These are phyloP conservation scores for Clepsis dumicolana DNA, from an alignment of 2,888 invertebrate genomes.

Conservation along the genomic window DNA sequence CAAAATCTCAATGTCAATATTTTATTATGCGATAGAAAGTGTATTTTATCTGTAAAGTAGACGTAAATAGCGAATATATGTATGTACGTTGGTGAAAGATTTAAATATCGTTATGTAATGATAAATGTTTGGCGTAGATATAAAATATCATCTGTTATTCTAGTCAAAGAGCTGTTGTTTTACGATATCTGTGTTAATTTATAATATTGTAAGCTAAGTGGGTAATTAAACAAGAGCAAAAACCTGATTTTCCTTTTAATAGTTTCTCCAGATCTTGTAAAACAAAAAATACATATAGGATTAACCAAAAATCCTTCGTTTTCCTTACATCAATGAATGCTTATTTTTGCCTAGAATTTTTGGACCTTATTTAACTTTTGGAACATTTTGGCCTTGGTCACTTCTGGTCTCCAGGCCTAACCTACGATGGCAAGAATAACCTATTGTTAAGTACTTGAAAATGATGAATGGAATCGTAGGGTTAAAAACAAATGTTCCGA, in stretches of 20 bases:
- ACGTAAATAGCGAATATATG: conserved; percentile 26
- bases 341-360: no score
- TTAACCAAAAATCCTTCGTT: no score
- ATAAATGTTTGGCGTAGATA: conserved; percentile 72
- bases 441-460: no score
- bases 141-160: conserved; percentile 76
- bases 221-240: conserved; percentile 53
- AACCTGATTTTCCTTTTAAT: conserved; percentile 17
- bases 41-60: conserved; percentile 36
- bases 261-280: background rate
- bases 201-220: conserved; percentile 49
- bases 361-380: no score
- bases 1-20: conserved; percentile 34
- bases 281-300: background rate
- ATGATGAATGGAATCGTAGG: no score
- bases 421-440: no score
- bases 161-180: conserved; percentile 80
- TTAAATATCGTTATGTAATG: conserved; percentile 74
- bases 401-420: no score
- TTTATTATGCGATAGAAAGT: conserved; percentile 36
- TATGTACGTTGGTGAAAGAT: conserved; percentile 51
- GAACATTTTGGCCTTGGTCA: no score
- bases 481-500: no score
- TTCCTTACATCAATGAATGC: no score
- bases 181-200: conserved; percentile 73